These are phyloP conservation scores for Mnemiopsis leidyi DNA, from an alignment of 37 sponge, comb jelly and placozoan species.

Conservation along the genomic window DNA sequence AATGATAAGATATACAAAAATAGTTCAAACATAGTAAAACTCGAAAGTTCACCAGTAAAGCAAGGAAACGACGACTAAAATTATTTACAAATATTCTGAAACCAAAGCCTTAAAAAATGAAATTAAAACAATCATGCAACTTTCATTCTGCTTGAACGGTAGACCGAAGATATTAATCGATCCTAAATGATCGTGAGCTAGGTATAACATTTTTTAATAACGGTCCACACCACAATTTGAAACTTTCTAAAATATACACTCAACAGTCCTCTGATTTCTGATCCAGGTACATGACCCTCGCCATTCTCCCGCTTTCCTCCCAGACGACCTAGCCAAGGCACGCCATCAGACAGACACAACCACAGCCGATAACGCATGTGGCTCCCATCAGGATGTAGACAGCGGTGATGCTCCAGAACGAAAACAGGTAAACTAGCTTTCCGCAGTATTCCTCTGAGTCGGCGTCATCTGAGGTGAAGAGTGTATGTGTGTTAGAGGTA, in stretches of 20 bases:
- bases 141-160: too few relatives aligned
- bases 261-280: neutral
- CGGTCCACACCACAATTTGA: neutral
- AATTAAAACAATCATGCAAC: too few relatives aligned
- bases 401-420: conserved; percentile 28
- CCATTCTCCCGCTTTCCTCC: neutral
- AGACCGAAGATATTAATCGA: too few relatives aligned
- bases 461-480: conserved; percentile 58
- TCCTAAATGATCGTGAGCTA: too few relatives aligned
- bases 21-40: too few relatives aligned
- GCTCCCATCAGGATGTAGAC: neutral
- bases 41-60: too few relatives aligned
- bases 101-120: too few relatives aligned
- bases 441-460: neutral
- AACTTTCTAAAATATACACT: neutral
- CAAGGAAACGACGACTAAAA: too few relatives aligned
- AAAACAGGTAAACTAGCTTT: neutral
- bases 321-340: neutral
- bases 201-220: too few relatives aligned
- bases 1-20: too few relatives aligned
- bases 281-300: neutral
- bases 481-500: too few relatives aligned
- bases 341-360: neutral
- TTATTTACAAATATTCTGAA: too few relatives aligned
- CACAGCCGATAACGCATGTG: neutral